Evolutionary conservation across 1,140 invertebrate species (phyloP).

Genomic region (Drosophila erecta): DNA sequence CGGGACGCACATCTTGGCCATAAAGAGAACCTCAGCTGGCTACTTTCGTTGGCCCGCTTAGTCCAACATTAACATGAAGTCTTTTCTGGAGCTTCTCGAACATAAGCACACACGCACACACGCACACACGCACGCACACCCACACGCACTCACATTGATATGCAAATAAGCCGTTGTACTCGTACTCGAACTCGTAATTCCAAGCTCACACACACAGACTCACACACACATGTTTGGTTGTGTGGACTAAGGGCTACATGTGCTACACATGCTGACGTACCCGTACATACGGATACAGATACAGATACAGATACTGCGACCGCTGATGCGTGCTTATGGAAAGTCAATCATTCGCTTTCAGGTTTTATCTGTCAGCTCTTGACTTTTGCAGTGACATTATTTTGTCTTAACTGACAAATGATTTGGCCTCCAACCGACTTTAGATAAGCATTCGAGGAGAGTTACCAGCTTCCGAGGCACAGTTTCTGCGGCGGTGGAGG

Average conservation of each 20-base stretch:
- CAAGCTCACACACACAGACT: constrained; percentile 4
- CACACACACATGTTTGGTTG: constrained; percentile 3
- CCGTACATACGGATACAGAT: constrained; percentile 11
- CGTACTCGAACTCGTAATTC: constrained; percentile 24
- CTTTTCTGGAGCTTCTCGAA: neutral
- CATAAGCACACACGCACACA: neutral
- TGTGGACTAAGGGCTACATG: neutral
- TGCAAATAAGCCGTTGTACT: constrained; percentile 58
- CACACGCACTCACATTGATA: constrained; percentile 56
- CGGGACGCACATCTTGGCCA: constrained; percentile 3
- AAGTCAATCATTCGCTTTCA: constrained; percentile 75
- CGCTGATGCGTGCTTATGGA: constrained; percentile 68
- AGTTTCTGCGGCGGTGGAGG: constrained; percentile 19
- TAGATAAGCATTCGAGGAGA: constrained; percentile 32
- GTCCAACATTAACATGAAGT: constrained; percentile 27
- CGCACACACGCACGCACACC: no score
- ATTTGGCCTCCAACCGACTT: constrained; percentile 42
- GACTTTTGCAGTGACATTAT: constrained; percentile 57
- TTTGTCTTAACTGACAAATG: constrained; percentile 78
- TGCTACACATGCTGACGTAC: constrained; percentile 2
- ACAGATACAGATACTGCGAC: constrained; percentile 25
- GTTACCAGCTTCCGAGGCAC: neutral
- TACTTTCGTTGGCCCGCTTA: constrained; percentile 29
- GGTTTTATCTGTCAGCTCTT: constrained; percentile 66
- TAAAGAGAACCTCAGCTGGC: constrained; percentile 32